Conservation (phyloP, 2,888 invertebrate species). For the Lycia hirtaria region DNA sequence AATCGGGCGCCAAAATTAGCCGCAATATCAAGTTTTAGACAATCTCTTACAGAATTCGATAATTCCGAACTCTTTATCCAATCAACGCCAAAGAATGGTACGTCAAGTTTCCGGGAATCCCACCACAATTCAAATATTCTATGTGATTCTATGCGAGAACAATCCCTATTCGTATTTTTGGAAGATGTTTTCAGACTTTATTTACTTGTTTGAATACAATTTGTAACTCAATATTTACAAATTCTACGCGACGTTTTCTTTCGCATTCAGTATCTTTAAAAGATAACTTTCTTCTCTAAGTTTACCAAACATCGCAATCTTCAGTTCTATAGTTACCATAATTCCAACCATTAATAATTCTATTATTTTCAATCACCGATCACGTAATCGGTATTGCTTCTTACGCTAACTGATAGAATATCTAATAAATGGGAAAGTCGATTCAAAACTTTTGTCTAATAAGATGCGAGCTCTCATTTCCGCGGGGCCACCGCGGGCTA, state of each 20-base stretch:
- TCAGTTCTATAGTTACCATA: not conserved
- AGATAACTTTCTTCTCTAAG: not conserved
- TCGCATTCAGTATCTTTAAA: not conserved
- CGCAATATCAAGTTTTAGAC: not conserved
- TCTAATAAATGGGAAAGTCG: constrained; percentile 7
- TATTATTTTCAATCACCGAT: not conserved
- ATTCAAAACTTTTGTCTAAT: constrained; percentile 34
- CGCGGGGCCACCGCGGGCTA: constrained; percentile 39
- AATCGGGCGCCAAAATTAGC: constrained; percentile 5
- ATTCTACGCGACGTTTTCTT: not conserved
- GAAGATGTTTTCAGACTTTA: not conserved
- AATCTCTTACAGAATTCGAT: not conserved
- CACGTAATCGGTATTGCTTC: not conserved
- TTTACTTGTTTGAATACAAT: not conserved
- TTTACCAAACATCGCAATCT: not conserved
- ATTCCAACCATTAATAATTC: not conserved
- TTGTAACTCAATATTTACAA: not conserved
- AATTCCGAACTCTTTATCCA: not conserved
- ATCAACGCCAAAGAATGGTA: not conserved
- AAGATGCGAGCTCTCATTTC: constrained; percentile 33
- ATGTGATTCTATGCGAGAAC: not conserved
- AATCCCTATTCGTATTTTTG: not conserved
- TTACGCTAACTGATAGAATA: constrained; percentile 9
- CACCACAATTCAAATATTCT: not conserved
- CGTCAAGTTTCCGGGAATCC: not conserved